Base-by-base conservation (phyloP, 2,888 invertebrate species). In the Cerceris rybyensis region DNA sequence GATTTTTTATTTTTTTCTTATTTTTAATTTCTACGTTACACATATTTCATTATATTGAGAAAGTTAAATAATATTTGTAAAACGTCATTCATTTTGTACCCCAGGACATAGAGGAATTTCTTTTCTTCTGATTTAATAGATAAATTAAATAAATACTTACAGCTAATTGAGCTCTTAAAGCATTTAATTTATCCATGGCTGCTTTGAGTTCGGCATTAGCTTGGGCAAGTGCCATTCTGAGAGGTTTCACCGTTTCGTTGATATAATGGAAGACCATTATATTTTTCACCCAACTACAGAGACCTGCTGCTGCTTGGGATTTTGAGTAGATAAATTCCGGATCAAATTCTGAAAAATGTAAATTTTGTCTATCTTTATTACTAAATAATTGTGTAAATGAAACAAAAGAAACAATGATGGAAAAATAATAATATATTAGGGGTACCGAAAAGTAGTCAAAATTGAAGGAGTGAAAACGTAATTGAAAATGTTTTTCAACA, bases 231-330 rank as follows among this genome's bases (percentile, higher is more conserved):
- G 98, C 98, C 72, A 95, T 94, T 88, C 98, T 94, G 90, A 98
- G 98, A 17, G 98, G 98, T 91, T 98, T 98, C 0, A 98, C 98
- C 49, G 97, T 96, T 78, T 97, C 96, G 93, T 96, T 98, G 42
- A 98, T 97, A 69, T 97, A 96, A 93, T 97, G 96, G 93, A 97
- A 98, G 87, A 94, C 96, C 90, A 97, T 94, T 82, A 98, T 98
- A 92, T 98, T 98, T 84, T 98, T 96, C 1, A 97, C 98, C 98
- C 98, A 99, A 1, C 98, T 96, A 90, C 98, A 98, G 8, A 99
- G 93, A 39, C 98, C 97, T 67, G 98, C 97, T 17, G 98, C 98
- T 14, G 98, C 98, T 46, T 95, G 94, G 0, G 98, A 98, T 93
- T 98, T 98, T 0, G 95, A 94, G 84, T 95, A 92, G 88, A 98